Evolutionary conservation across 2,888 invertebrate genomes (phyloP).

Genomic region (Rugalucina vietnamica): DNA sequence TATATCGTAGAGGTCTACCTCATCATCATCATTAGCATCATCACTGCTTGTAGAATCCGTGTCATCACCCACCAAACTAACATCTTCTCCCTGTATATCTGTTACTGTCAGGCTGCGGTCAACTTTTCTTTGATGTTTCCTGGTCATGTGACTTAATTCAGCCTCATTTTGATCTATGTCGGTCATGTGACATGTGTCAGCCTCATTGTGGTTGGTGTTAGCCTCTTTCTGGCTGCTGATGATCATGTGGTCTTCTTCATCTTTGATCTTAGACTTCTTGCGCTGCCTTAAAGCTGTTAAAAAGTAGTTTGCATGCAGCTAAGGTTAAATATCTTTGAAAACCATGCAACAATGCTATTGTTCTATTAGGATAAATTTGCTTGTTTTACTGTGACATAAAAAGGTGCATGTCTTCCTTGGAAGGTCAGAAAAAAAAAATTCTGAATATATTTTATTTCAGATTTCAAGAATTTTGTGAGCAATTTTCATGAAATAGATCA

Average conservation of each 20-base stretch:
- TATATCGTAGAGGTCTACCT: not conserved
- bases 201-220: too few species aligned
- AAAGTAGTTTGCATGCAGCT: conserved; percentile 1
- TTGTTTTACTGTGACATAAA: not conserved
- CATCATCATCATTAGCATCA: not conserved
- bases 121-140: not conserved
- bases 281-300: conserved; percentile 9
- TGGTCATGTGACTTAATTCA: not conserved
- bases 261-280: not conserved
- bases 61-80: conserved; percentile 2
- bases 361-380: not conserved
- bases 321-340: not conserved
- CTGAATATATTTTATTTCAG: too few species aligned
- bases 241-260: not conserved
- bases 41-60: not conserved
- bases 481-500: too few species aligned
- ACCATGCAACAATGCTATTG: not conserved
- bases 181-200: too few species aligned
- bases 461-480: too few species aligned
- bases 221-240: not conserved
- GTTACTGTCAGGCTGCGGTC: not conserved
- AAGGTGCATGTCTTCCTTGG: too few species aligned
- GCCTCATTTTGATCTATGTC: not conserved
- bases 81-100: conserved; percentile 12
- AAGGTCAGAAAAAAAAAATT: too few species aligned